Evolutionary conservation across 2,888 invertebrate genomes (phyloP).

Genomic region (Griposia aprilina): DNA sequence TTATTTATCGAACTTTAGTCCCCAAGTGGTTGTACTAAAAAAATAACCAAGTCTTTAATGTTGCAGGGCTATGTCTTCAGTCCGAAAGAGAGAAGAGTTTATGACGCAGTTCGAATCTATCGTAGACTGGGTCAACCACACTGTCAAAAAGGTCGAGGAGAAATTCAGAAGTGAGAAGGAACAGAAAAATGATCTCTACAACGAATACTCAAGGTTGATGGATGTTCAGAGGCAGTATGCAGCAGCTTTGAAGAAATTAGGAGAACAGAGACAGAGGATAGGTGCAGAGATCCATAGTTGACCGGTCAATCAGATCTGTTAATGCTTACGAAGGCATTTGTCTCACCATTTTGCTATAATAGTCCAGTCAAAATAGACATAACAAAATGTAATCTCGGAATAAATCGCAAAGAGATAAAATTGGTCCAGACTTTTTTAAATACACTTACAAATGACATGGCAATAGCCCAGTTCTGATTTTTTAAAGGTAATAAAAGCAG

Average conservation of each 20-base stretch:
- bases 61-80: slow-evolving; percentile 95
- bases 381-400: background rate
- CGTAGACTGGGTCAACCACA: slow-evolving; percentile 96
- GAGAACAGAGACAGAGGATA: slow-evolving; percentile 81
- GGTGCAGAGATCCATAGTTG: slow-evolving; percentile 67
- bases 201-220: slow-evolving; percentile 84
- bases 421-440: background rate
- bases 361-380: slow-evolving; percentile 25
- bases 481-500: too few relatives aligned
- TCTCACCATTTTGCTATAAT: slow-evolving; percentile 52
- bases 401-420: background rate
- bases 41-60: background rate
- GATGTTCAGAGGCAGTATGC: slow-evolving; percentile 88
- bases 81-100: slow-evolving; percentile 96
- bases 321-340: slow-evolving; percentile 41
- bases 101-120: slow-evolving; percentile 97
- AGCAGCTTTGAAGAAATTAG: slow-evolving; percentile 84
- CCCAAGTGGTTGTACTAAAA: background rate
- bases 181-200: slow-evolving; percentile 79
- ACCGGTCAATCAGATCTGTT: slow-evolving; percentile 47
- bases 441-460: background rate
- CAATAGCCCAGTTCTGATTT: background rate
- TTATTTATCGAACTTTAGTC: background rate
- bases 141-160: slow-evolving; percentile 93
- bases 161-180: slow-evolving; percentile 87